Evolutionary conservation across 2,113 vertebrate genomes (phyloP), one percentile per base, ranked within the genome.

Genomic region (Chaetodon trifascialis): DNA sequence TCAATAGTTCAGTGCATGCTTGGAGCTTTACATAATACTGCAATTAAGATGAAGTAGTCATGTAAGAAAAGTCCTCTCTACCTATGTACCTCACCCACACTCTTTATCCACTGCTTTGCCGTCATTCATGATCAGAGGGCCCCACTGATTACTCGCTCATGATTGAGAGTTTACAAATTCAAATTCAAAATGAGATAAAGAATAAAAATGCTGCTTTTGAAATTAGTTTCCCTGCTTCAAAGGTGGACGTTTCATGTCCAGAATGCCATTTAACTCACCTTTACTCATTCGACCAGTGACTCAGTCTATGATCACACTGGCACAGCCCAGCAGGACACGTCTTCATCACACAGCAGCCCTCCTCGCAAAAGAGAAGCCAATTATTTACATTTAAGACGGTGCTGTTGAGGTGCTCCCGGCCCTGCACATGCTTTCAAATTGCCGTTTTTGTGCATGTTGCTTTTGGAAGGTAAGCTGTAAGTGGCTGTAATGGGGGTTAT

Each of bases 361-460:
- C 19, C 65, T 21, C 42, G 12, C 73, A 30, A 30, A 79, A 9
- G 14, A 63, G 42, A 65, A 44, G 70, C 23, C 62, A 79, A 65
- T 85, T 66, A 66, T 66, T 58, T 63, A 30, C 34, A 49, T 68
- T 51, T 52, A 36, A 63, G 64, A 34, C 59, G 79, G 77, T 74
- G 72, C 60, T 11, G 16, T 58, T 25, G 8, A 65, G 51, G 44
- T 8, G n/a, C 10, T 69, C 49, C 65, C 38, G n/a, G 67, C 51
- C 4, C 58, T 21, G 30, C 59, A 46, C 17, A 23, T 69, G 58
- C 63, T 74, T 19, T 47, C 38, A 79, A 70, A 76, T 73, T 17
- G 49, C n/a, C 51, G 36, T 67, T 30, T 76, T 46, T 46, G 21
- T 62, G 23, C 59, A 7, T 56, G 54, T 44, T 65, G 58, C 11